Conservation (phyloP, 2,113 vertebrate species). For the Scartelaos histophorus region DNA sequence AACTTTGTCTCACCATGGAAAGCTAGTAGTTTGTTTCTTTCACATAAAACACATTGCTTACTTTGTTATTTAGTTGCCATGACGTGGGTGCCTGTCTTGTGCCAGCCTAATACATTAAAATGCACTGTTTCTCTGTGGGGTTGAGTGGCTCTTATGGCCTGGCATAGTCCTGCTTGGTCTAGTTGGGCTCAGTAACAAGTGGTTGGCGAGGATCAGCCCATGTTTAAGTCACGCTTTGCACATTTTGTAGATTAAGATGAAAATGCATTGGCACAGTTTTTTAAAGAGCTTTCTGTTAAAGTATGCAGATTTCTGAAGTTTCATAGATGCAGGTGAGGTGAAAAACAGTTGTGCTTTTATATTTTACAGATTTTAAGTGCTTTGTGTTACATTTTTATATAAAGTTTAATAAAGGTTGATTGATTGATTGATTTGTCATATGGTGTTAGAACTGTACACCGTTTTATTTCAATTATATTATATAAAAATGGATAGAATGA, state of each 20-base stretch:
- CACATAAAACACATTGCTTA: conserved; percentile 39
- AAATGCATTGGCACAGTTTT: conserved; percentile 42
- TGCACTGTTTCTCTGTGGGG: conserved; percentile 61
- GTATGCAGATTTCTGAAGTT: conserved; percentile 38
- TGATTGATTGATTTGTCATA: no score
- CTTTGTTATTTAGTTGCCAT: conserved; percentile 24
- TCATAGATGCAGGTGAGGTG: conserved; percentile 4
- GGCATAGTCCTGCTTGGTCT: conserved; percentile 33
- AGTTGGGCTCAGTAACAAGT: conserved; percentile 29
- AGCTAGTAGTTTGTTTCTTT: conserved; percentile 28
- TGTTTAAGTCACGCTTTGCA: conserved; percentile 29
- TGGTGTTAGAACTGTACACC: no score
- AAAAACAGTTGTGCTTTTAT: background rate
- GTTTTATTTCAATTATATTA: no score
- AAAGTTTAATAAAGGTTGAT: no score
- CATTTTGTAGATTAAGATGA: conserved; percentile 58
- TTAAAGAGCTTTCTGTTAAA: conserved; percentile 23
- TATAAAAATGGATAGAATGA: no score
- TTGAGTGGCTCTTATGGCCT: conserved; percentile 65
- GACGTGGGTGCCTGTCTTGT: conserved; percentile 34
- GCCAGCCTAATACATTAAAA: conserved; percentile 67
- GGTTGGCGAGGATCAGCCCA: conserved; percentile 33
- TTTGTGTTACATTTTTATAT: no score
- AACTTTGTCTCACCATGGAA: conserved; percentile 61
- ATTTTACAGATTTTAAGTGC: no score